These are phyloP conservation scores for Sebastes hubbsi DNA, from an alignment of 2,797 vertebrate genomes.

Conservation along the genomic window DNA sequence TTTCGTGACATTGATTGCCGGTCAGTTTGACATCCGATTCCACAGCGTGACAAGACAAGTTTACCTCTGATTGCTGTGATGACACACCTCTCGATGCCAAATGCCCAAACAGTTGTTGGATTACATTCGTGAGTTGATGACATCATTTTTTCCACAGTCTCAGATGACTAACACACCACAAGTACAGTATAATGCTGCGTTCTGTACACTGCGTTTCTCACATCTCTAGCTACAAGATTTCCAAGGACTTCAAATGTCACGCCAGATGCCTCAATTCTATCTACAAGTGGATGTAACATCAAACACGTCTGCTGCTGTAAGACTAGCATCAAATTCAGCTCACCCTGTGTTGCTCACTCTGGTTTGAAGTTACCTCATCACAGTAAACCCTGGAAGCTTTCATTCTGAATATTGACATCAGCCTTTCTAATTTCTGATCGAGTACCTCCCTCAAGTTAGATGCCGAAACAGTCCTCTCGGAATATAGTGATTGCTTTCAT, in stretches of 20 bases:
- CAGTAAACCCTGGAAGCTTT: conserved; percentile 19
- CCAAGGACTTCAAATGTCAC: neutral
- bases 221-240: conserved; percentile 32
- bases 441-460: conserved; percentile 24
- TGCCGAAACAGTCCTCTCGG: conserved; percentile 17
- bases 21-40: conserved; percentile 26
- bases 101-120: conserved; percentile 43
- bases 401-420: conserved; percentile 24
- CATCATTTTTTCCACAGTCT: conserved; percentile 44
- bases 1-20: conserved; percentile 17
- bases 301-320: conserved; percentile 3
- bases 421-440: conserved; percentile 15
- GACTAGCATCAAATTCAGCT: conserved; percentile 11
- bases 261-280: conserved; percentile 26
- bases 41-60: neutral
- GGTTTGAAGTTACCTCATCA: conserved; percentile 11
- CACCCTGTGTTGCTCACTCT: conserved; percentile 1
- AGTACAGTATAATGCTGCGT: conserved; percentile 43
- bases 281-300: conserved; percentile 38
- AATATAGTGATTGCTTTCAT: conserved; percentile 54
- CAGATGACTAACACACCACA: conserved; percentile 24
- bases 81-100: conserved; percentile 18
- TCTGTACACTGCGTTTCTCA: conserved; percentile 37
- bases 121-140: conserved; percentile 73
- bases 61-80: conserved; percentile 29